Conservation (phyloP, 2,888 invertebrate species). For the Serrognathus titanus region DNA sequence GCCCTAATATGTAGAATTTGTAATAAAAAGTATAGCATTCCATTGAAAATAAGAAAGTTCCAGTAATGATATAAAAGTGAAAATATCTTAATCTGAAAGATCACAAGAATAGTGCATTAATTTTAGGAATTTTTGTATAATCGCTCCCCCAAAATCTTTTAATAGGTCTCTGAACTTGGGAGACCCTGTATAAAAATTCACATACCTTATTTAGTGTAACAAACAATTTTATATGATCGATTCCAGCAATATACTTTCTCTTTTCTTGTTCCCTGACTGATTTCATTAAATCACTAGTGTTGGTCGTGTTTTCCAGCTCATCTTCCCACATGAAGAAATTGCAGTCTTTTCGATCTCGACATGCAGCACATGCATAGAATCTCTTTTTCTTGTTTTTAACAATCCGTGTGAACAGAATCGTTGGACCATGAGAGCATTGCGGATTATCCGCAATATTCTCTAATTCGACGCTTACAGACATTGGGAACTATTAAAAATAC, state of each 20-base stretch:
- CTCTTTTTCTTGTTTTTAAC: conserved; percentile 46
- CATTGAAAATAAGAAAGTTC: too few relatives aligned
- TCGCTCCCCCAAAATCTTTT: too few relatives aligned
- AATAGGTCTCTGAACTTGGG: too few relatives aligned
- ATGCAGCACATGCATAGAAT: conserved; percentile 82
- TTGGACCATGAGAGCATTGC: conserved; percentile 72
- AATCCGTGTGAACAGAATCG: conserved; percentile 62
- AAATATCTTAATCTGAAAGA: too few relatives aligned
- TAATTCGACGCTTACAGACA: conserved; percentile 13
- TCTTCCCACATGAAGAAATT: conserved; percentile 61
- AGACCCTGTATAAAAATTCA: conserved; percentile 3
- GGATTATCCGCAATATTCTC: conserved; percentile 57
- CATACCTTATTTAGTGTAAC: conserved; percentile 53
- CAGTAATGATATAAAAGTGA: too few relatives aligned
- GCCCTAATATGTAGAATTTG: too few relatives aligned
- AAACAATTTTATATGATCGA: conserved; percentile 52
- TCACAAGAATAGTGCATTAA: too few relatives aligned
- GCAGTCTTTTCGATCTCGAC: conserved; percentile 76
- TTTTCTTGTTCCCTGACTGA: conserved; percentile 47
- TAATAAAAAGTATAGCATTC: too few relatives aligned
- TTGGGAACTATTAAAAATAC: not conserved
- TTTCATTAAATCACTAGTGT: conserved; percentile 44
- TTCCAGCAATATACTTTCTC: conserved; percentile 9
- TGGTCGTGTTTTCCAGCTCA: conserved; percentile 49
- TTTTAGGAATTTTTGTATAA: too few relatives aligned